Conservation (phyloP, 2,113 vertebrate species). For the Brienomyrus longianalis region DNA sequence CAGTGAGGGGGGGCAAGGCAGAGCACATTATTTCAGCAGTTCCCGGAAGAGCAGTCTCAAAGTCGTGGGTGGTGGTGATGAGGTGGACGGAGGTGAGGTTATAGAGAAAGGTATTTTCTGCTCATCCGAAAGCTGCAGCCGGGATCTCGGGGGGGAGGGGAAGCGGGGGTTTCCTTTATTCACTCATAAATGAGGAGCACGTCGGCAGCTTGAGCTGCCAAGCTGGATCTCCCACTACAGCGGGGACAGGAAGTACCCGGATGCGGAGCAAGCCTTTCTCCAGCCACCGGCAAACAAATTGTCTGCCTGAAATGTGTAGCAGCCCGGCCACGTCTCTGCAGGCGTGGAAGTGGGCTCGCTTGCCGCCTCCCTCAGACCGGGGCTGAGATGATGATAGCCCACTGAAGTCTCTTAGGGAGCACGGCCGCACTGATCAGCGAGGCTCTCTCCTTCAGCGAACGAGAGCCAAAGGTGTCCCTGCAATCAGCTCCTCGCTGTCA, state of each 20-base stretch:
- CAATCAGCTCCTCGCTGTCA: neutral
- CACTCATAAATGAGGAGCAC: neutral
- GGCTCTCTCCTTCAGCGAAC: neutral
- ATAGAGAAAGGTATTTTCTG: neutral
- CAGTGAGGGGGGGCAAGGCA: neutral
- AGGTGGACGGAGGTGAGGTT: neutral
- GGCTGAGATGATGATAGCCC: neutral
- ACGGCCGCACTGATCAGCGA: neutral
- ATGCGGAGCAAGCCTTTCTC: neutral
- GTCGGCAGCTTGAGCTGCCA: neutral
- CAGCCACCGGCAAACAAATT: neutral
- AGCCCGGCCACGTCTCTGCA: neutral
- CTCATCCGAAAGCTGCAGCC: neutral
- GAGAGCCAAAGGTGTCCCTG: neutral
- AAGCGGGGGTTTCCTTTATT: neutral
- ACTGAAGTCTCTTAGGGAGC: neutral
- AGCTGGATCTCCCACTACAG: neutral
- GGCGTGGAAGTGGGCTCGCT: neutral
- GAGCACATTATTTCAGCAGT: neutral
- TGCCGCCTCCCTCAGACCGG: neutral
- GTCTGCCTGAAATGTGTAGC: neutral
- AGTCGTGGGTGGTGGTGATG: neutral
- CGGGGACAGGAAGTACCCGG: neutral
- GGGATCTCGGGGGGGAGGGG: too few species aligned
- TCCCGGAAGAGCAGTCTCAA: neutral